phyloP scores from a whole-genome alignment of 2,888 invertebrate species.

The Macaria liturata region DNA sequence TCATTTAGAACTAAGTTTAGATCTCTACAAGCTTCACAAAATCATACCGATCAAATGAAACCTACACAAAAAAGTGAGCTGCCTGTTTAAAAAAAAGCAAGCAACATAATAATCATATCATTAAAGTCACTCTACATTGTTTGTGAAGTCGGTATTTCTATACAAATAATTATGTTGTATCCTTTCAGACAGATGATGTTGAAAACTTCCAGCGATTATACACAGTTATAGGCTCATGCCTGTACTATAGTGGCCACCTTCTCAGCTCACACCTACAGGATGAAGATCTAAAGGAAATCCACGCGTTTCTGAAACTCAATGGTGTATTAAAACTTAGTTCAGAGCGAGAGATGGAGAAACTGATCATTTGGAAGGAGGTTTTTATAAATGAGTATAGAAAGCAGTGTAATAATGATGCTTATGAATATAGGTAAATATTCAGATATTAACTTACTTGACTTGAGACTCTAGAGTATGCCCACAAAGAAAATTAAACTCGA shows the following conservation, averaged over 20 bases:
- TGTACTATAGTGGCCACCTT: slow-evolving; percentile 87
- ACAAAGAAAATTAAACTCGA: too few species aligned
- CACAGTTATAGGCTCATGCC: slow-evolving; percentile 85
- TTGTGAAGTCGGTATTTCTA: too few species aligned
- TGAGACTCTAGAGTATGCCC: too few species aligned
- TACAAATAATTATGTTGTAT: background rate
- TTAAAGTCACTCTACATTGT: too few species aligned
- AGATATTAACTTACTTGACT: background rate
- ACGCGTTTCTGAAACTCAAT: slow-evolving; percentile 89
- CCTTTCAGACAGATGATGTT: slow-evolving; percentile 88
- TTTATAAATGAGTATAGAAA: slow-evolving; percentile 80
- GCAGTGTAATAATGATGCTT: slow-evolving; percentile 54
- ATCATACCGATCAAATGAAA: too few species aligned
- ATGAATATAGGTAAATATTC: slow-evolving; percentile 60
- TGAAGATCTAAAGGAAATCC: slow-evolving; percentile 89
- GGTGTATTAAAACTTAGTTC: slow-evolving; percentile 88
- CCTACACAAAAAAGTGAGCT: too few species aligned
- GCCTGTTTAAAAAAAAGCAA: too few species aligned
- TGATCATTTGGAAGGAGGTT: slow-evolving; percentile 91
- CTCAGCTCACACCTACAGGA: slow-evolving; percentile 90
- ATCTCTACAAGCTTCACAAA: too few species aligned
- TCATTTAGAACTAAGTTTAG: too few species aligned
- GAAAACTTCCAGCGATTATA: slow-evolving; percentile 89
- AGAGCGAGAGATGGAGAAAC: slow-evolving; percentile 86
- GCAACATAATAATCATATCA: too few species aligned